These are phyloP conservation scores for Nycticorax nycticorax DNA, from an alignment of 2,113 vertebrate species.

Conservation along the genomic window DNA sequence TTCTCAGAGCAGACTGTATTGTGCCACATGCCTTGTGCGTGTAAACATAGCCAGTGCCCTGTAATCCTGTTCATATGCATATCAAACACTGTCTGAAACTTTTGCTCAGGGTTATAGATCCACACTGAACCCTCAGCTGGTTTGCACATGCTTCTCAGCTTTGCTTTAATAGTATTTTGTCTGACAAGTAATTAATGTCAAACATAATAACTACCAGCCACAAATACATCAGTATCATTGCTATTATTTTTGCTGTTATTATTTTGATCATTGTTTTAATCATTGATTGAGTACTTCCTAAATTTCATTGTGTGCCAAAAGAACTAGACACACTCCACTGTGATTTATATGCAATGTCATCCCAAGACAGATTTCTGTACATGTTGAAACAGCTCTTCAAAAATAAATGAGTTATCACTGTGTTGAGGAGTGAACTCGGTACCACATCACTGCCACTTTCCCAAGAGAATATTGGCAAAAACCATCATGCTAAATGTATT, in stretches of 20 bases:
- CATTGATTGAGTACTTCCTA: conserved; percentile 9
- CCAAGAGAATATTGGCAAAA: neutral
- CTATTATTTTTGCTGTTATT: conserved; percentile 1
- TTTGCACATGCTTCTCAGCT: neutral
- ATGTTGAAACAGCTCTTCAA: conserved; percentile 28
- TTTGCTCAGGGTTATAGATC: neutral
- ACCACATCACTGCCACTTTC: neutral
- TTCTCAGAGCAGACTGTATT: neutral
- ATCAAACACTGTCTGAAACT: neutral
- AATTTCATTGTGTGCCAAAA: neutral
- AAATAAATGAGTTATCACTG: conserved; percentile 5
- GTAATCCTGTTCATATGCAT: neutral
- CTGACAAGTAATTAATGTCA: conserved; percentile 23
- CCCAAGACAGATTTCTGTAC: neutral
- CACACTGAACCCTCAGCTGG: neutral
- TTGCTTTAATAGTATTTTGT: neutral
- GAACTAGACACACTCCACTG: neutral
- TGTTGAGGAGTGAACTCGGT: neutral
- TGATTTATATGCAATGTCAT: conserved; percentile 26
- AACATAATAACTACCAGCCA: neutral
- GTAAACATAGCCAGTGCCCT: neutral
- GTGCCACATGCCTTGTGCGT: neutral
- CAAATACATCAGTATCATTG: conserved; percentile 5
- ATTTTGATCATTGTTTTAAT: conserved; percentile 46
- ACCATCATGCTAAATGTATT: neutral